Percentiles rank a stretch among this genome's conserved stretches.
These are phyloP conservation scores for Drosophila pallidifrons DNA, from an alignment of 1,140 invertebrate genomes.

Conservation along the genomic window DNA sequence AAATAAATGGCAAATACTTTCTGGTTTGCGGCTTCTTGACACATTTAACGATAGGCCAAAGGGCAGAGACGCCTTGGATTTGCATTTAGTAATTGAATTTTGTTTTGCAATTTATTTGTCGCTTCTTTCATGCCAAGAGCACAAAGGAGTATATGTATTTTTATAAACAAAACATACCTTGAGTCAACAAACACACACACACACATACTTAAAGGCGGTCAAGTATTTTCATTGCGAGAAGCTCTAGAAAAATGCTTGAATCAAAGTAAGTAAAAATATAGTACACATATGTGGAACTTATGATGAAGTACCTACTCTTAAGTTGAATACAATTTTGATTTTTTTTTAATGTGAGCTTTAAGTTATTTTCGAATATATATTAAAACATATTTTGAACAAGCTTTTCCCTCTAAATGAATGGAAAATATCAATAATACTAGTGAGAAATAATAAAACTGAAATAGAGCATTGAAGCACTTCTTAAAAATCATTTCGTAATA, in stretches of 20 bases:
- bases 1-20: conserved; percentile 66
- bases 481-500: no score
- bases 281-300: background rate
- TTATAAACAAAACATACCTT: conserved; percentile 35
- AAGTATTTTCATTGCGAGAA: conserved; percentile 32
- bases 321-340: no score
- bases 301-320: background rate
- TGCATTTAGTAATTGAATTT: conserved; percentile 82
- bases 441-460: no score
- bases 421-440: no score
- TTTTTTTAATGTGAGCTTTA: no score
- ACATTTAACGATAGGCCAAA: conserved; percentile 51
- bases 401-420: no score
- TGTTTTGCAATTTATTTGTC: conserved; percentile 78
- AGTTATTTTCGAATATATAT: no score
- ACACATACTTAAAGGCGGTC: conserved; percentile 8
- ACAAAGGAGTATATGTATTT: conserved; percentile 40
- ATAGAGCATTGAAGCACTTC: no score
- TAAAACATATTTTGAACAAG: no score
- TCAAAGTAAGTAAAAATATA: background rate
- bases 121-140: conserved; percentile 60
- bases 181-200: conserved; percentile 16
- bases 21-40: conserved; percentile 69
- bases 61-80: conserved; percentile 51
- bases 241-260: conserved; percentile 10